Base-by-base conservation (phyloP, 2,113 vertebrate species). In the Cyrtonyx montezumae region DNA sequence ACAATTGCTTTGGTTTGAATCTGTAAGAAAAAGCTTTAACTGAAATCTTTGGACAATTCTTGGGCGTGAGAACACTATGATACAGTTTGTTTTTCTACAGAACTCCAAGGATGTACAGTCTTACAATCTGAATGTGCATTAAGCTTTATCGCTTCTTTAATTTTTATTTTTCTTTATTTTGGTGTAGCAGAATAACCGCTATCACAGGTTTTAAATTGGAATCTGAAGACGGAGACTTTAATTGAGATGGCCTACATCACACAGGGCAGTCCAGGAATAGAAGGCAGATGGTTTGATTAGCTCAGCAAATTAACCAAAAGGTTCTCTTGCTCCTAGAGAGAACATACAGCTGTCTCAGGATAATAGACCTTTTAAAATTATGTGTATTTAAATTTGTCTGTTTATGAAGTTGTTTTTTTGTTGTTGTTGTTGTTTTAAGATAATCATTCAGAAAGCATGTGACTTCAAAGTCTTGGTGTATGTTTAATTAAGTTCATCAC, bases 261-360 rank as follows among this genome's bases (percentile, higher is more conserved):
- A 58, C 40, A 94, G 62, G 80, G 84, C 67, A 62, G 62, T 19
- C 32, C 58, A 93, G 49, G 43, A 88, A 79, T 3, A 74, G 48
- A 76, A 88, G 43, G 40, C 84, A 84, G 84, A 45, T 79, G 19
- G 40, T 28, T 76, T 82, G 70, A 73, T 93, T 53, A 87, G 21
- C 22, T 13, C 70, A 79, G 25, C 37, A 58, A 93, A 76, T 67
- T 79, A 84, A 87, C 48, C 53, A 79, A 79, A 87, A 92, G 17
- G 8, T 40, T 66, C 18, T 84, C 40, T 36, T 90, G 36, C 36
- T 90, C 14, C n/a, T 92, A 34, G n/a, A 67, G 34, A 84, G 58
- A 49, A 13, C 4, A 13, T 12, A 34, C 10, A 62, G 12, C 13
- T 40, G 13, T 68, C 51, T 84, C 66, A 43, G 23, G 30, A n/a